Conservation (phyloP, 2,888 invertebrate species). For the Nymphalis polychloros region DNA sequence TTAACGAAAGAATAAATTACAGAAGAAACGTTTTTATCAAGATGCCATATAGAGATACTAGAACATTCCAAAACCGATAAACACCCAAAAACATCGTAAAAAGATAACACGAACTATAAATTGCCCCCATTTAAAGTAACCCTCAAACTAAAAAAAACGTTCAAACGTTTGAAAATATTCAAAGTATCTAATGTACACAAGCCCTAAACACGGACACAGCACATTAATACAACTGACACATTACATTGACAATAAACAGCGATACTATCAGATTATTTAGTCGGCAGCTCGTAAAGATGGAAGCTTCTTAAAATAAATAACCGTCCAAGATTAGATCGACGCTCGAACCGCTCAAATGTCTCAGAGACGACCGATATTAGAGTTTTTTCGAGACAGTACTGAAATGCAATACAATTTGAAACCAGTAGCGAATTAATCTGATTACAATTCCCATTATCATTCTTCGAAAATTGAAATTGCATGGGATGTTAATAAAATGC, state of each 20-base stretch:
- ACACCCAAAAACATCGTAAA: conserved; percentile 8
- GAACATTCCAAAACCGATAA: background rate
- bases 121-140: background rate
- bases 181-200: conserved; percentile 21
- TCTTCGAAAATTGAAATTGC: conserved; percentile 7
- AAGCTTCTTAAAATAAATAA: conserved; percentile 38
- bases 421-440: conserved; percentile 23
- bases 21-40: background rate
- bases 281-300: conserved; percentile 39
- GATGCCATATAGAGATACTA: background rate
- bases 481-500: background rate
- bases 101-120: conserved; percentile 11
- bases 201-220: conserved; percentile 34
- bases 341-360: conserved; percentile 16
- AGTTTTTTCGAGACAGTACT: background rate
- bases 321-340: conserved; percentile 35
- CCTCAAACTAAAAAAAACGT: conserved; percentile 1
- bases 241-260: conserved; percentile 44
- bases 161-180: background rate
- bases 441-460: background rate
- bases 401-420: conserved; percentile 12
- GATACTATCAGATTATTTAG: conserved; percentile 42
- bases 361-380: conserved; percentile 14
- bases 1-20: background rate
- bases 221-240: conserved; percentile 42